Conservation (phyloP, 2,797 vertebrate genomes). For the Pseudochirops cupreus region DNA sequence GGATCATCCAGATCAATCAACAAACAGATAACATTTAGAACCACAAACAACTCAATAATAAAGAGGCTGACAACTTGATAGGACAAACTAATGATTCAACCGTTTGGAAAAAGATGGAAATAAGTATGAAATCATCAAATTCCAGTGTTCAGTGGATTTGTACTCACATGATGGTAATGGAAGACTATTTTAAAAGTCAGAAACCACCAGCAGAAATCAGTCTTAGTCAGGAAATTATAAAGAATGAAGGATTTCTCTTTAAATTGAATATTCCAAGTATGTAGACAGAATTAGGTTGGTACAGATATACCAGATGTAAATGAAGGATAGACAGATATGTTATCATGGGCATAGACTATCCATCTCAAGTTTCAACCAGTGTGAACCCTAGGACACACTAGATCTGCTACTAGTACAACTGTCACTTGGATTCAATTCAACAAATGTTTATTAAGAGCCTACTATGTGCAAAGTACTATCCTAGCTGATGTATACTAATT, state of each 20-base stretch:
- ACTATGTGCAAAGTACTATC: neutral
- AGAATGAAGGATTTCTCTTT: constrained; percentile 16
- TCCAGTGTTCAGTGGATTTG: no score
- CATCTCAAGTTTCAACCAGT: neutral
- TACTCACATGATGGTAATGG: no score
- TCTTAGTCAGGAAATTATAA: constrained; percentile 24
- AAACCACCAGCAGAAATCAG: no score
- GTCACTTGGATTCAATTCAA: neutral
- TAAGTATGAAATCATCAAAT: no score
- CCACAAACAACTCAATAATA: no score
- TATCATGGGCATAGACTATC: neutral
- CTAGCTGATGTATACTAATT: constrained; percentile 7
- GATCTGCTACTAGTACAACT: neutral
- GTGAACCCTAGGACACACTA: neutral
- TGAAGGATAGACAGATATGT: neutral
- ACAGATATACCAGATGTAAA: constrained; percentile 32
- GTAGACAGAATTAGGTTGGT: neutral
- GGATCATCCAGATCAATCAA: no score
- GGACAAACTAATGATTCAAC: no score
- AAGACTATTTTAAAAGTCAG: no score
- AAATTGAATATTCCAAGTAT: constrained; percentile 29
- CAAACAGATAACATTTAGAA: no score
- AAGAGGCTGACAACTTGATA: no score
- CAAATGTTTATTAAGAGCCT: no score
- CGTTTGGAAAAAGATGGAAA: no score